A percentile compares a stretch with the other conserved stretches of the same genome.
Evolutionary conservation across 2,888 invertebrate genomes (phyloP).

Genomic region (Macaria notata): DNA sequence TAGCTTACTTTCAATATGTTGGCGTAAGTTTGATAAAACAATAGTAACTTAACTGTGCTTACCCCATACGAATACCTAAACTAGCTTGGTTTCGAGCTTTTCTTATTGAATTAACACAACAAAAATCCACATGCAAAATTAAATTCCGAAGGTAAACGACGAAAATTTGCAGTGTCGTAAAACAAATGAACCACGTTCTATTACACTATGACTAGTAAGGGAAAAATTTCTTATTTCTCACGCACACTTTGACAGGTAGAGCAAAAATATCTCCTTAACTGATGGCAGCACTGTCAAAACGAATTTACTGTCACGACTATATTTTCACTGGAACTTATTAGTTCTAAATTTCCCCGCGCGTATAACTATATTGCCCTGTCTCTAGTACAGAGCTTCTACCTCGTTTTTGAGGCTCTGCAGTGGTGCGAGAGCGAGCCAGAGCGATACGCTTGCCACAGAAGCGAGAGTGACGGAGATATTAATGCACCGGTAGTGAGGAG

Average conservation of each 20-base stretch:
- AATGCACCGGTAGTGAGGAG: conserved; percentile 83
- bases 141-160: conserved; percentile 2
- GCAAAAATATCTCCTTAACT: too few relatives aligned
- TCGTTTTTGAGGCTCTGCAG: conserved; percentile 82
- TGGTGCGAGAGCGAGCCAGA: conserved; percentile 64
- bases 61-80: too few relatives aligned
- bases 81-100: too few relatives aligned
- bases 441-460: conserved; percentile 39
- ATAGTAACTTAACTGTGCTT: too few relatives aligned
- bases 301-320: too few relatives aligned
- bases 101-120: conserved; percentile 27
- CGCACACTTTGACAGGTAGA: conserved; percentile 62
- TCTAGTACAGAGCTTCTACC: conserved; percentile 63
- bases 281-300: too few relatives aligned
- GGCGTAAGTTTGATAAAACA: too few relatives aligned
- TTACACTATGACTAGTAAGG: conserved; percentile 60
- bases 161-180: conserved; percentile 42
- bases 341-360: too few relatives aligned
- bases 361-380: too few relatives aligned
- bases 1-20: too few relatives aligned
- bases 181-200: conserved; percentile 35
- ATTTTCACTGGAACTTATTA: too few relatives aligned
- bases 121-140: conserved; percentile 30
- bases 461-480: conserved; percentile 57
- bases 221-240: conserved; percentile 69